Evolutionary conservation across 1,140 invertebrate species (phyloP).

Genomic region (Leptestheria dahalacensis): DNA sequence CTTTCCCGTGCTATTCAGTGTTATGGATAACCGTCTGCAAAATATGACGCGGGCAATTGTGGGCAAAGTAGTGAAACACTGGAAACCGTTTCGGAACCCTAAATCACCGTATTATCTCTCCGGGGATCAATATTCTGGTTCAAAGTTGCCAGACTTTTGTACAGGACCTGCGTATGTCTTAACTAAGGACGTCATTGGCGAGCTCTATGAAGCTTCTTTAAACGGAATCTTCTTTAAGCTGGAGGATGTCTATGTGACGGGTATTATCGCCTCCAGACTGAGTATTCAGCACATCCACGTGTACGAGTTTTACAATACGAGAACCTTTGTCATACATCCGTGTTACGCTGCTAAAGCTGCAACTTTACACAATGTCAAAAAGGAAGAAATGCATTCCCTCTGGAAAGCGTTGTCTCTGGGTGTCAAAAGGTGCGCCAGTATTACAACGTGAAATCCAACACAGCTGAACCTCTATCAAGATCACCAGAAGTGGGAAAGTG

Average conservation of each 20-base stretch:
- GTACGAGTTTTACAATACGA: conserved; percentile 61
- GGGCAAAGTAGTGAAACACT: conserved; percentile 61
- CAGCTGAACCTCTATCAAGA: no score
- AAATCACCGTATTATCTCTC: conserved; percentile 75
- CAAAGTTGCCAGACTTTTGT: conserved; percentile 59
- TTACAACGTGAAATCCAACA: no score
- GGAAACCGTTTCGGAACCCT: conserved; percentile 66
- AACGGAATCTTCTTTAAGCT: conserved; percentile 60
- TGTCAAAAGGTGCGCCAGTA: no score
- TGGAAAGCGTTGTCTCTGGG: conserved; percentile 54
- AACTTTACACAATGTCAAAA: conserved; percentile 76
- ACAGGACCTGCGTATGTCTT: conserved; percentile 74
- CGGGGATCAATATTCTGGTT: conserved; percentile 46
- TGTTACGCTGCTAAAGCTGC: conserved; percentile 63
- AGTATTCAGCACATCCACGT: conserved; percentile 52
- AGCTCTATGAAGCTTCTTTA: conserved; percentile 47
- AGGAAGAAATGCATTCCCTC: conserved; percentile 70
- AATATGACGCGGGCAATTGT: conserved; percentile 37
- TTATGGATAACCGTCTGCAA: conserved; percentile 33
- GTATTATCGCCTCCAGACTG: conserved; percentile 59
- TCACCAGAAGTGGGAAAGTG: no score
- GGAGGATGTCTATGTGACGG: conserved; percentile 80
- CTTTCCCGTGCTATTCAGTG: conserved; percentile 51
- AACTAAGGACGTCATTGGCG: conserved; percentile 45
- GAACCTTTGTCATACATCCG: background rate